These are phyloP conservation scores for Brachirus orientalis DNA, from an alignment of 2,113 vertebrate genomes.

Conservation along the genomic window DNA sequence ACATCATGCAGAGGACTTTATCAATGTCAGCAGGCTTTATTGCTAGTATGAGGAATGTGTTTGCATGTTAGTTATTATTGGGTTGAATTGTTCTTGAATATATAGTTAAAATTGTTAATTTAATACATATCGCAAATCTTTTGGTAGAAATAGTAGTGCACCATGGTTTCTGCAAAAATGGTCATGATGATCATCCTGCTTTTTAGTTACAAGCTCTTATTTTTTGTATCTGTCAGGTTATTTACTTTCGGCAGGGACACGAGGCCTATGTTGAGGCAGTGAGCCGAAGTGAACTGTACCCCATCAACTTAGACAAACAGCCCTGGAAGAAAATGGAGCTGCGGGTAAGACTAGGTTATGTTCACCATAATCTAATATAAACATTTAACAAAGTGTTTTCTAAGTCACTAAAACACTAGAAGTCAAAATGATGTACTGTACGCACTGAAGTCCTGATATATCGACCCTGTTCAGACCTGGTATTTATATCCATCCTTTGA, in stretches of 20 bases:
- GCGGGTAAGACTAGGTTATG: slow-evolving; percentile 83
- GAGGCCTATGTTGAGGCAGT: slow-evolving; percentile 97
- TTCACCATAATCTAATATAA: neutral
- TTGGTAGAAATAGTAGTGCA: neutral
- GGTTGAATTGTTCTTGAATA: neutral
- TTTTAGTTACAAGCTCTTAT: neutral
- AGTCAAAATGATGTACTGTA: too few species aligned
- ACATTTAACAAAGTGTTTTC: too few species aligned
- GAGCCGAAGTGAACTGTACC: slow-evolving; percentile 87
- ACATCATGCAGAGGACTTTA: neutral
- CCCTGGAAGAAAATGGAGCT: slow-evolving; percentile 94
- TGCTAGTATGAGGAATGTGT: neutral
- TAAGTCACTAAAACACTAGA: too few species aligned
- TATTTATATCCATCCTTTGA: too few species aligned
- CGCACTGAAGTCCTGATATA: too few species aligned
- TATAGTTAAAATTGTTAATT: neutral
- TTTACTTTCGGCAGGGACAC: slow-evolving; percentile 97
- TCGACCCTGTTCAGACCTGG: too few species aligned
- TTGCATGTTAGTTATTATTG: too few species aligned
- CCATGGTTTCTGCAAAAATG: neutral
- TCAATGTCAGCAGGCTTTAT: neutral
- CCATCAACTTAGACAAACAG: slow-evolving; percentile 91
- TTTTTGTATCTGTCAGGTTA: slow-evolving; percentile 81
- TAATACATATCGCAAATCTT: neutral
- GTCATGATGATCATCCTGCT: neutral